Evolutionary conservation across 2,113 vertebrate genomes (phyloP), one percentile per base, ranked within the genome.

Genomic region (Alexandromys fortis): DNA sequence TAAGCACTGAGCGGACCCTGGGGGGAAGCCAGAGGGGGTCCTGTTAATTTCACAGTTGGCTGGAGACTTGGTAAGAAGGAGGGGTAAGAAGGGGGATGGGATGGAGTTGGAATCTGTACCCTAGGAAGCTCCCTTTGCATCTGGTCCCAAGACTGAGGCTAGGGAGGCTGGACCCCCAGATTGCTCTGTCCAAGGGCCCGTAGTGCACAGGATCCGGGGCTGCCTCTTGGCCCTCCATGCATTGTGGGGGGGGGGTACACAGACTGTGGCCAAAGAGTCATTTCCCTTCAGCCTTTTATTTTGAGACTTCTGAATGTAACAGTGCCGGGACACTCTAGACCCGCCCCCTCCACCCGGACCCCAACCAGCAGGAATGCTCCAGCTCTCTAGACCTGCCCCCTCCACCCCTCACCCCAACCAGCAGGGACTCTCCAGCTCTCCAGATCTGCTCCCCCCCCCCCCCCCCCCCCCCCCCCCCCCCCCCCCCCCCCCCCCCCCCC

Each of bases 31-130:
- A 0, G 21, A 24, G 19, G 49, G 68, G 63, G 28, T 3, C 86
- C 68, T n/a, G 55, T 77, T 86, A n/a, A 75, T 87, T 86, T 92
- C 90, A 93, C 47, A 12, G 68, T 47, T 22, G 75, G 63, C 1
- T 19, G 47, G 61, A 58, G 65, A n/a, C n/a, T 63, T 30, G 4
- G 3, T 55, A 83, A 7, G 38, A 2, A 13, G 81, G n/a, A 85
- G n/a, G n/a, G 5, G 5, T 47, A 65, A 13, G 38, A 0, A 13
- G 42, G 30, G 26, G 45, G 38, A 26, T 33, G 87, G 88, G 49
- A 14, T 0, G 4, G 86, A 35, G 28, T 4, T 33, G 21, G 70
- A 58, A 70, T 14, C 38, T 24, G 8, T 55, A 10, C 33, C 24
- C 24, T 26, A 21, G 45, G 90, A 75, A 47, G 33, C 13, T 49